These are phyloP conservation scores for Engystomops pustulosus DNA, from an alignment of 2,113 vertebrate genomes.

Conservation along the genomic window DNA sequence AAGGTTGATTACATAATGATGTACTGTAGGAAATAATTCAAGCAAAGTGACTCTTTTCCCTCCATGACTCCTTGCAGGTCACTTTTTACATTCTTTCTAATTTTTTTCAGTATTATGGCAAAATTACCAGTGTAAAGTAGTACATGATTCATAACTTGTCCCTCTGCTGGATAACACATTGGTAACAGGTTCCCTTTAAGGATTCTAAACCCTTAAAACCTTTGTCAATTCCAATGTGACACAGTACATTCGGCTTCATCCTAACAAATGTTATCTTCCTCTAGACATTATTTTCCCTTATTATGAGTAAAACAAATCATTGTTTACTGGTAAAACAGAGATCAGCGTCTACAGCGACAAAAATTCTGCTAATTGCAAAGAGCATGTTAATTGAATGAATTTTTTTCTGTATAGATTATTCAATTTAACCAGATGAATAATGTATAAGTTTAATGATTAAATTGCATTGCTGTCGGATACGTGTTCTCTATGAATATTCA, in stretches of 20 bases:
- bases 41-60: too few species aligned
- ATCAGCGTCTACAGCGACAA: constrained; percentile 26
- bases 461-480: constrained; percentile 34
- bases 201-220: background rate
- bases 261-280: background rate
- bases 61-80: too few species aligned
- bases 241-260: background rate
- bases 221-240: background rate
- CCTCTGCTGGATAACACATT: too few species aligned
- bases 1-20: too few species aligned
- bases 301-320: constrained; percentile 12
- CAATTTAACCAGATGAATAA: constrained; percentile 54
- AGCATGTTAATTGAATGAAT: constrained; percentile 55
- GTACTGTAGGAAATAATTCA: too few species aligned
- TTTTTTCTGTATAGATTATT: constrained; percentile 55
- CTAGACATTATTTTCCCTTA: background rate
- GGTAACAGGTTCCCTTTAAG: too few species aligned
- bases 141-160: too few species aligned
- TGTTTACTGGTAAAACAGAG: constrained; percentile 16
- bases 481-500: constrained; percentile 49
- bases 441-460: constrained; percentile 57
- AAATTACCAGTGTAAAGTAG: too few species aligned
- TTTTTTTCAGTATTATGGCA: too few species aligned
- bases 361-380: constrained; percentile 50
- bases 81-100: too few species aligned